phyloP scores from a whole-genome alignment of 2,113 vertebrate species.

The Lonchura striata region DNA sequence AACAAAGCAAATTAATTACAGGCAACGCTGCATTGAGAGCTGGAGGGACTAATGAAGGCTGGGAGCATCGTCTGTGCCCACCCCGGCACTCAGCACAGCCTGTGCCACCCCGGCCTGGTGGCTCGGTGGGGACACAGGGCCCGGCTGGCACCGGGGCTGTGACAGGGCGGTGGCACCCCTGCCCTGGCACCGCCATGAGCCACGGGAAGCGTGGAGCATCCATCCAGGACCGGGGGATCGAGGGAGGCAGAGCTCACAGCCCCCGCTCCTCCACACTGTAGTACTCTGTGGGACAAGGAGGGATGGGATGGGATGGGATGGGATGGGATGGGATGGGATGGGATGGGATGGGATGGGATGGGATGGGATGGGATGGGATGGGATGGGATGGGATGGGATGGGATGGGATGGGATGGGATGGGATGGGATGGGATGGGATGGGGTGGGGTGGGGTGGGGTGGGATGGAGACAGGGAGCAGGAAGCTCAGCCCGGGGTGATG shows the following conservation, averaged over 20 bases:
- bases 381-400: too few species aligned
- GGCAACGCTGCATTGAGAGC: neutral
- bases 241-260: too few species aligned
- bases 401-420: too few species aligned
- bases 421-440: too few species aligned
- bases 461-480: neutral
- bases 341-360: too few species aligned
- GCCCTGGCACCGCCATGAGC: neutral
- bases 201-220: accelerated
- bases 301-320: too few species aligned
- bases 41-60: neutral
- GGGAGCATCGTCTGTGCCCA: neutral
- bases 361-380: too few species aligned
- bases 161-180: neutral
- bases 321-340: too few species aligned
- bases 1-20: conserved; percentile 39
- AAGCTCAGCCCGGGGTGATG: neutral
- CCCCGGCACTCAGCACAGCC: neutral
- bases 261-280: too few species aligned
- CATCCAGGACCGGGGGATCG: neutral
- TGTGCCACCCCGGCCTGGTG: neutral
- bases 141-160: neutral
- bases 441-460: neutral
- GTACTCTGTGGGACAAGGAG: too few species aligned
- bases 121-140: too few species aligned